phyloP scores from a whole-genome alignment of 2,113 vertebrate genomes.

The Malurus melanocephalus region DNA sequence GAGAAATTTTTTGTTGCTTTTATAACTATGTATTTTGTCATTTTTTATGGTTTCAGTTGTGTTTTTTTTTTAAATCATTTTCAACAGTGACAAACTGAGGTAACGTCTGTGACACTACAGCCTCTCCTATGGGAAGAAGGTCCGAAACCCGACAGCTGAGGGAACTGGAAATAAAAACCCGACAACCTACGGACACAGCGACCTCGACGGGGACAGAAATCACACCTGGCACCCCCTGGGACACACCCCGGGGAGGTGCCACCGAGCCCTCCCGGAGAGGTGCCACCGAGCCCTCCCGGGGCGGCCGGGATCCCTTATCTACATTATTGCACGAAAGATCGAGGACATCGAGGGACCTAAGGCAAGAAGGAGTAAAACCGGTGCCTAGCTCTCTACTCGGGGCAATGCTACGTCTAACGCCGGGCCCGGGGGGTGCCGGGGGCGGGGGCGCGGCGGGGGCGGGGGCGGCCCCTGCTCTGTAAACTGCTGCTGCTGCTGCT shows the following conservation, averaged over 20 bases:
- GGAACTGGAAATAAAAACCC: conserved; percentile 46
- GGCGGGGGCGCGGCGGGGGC: background rate
- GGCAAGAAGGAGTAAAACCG: conserved; percentile 71
- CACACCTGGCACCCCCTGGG: background rate
- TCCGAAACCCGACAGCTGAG: conserved; percentile 23
- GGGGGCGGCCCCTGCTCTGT: conserved; percentile 29
- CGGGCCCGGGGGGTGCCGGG: background rate
- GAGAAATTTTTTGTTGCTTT: conserved; percentile 2
- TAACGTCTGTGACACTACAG: conserved; percentile 75
- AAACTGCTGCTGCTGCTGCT: conserved; percentile 58
- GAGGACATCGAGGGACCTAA: conserved; percentile 74
- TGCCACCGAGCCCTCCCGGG: conserved; percentile 13
- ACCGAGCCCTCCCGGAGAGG: background rate
- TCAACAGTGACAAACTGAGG: conserved; percentile 79
- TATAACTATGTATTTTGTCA: conserved; percentile 41
- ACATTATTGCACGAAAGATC: conserved; percentile 79
- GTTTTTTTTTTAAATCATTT: conserved; percentile 48
- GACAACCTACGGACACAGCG: conserved; percentile 59
- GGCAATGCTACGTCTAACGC: conserved; percentile 64
- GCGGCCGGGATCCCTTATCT: conserved; percentile 53
- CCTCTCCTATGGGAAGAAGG: conserved; percentile 65
- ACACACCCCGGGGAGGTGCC: background rate
- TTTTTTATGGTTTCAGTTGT: conserved; percentile 46
- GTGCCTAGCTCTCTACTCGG: conserved; percentile 58
- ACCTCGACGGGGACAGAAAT: conserved; percentile 37